These are phyloP conservation scores for Glyphotaelius pellucidus DNA, from an alignment of 2,888 invertebrate species.

Conservation along the genomic window DNA sequence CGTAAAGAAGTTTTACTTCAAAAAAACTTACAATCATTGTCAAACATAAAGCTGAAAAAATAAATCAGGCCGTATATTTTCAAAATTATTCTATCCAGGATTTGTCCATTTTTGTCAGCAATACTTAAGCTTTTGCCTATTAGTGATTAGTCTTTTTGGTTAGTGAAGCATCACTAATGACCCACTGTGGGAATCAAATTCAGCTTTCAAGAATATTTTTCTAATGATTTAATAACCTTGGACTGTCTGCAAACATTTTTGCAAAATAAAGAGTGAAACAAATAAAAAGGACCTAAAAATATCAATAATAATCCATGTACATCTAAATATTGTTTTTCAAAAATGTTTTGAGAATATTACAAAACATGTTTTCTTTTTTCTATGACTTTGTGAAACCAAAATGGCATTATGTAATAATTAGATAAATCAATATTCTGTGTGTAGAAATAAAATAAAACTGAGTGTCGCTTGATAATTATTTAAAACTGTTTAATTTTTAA, in stretches of 20 bases:
- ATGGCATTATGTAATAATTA: constrained; percentile 2
- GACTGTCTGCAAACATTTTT: constrained; percentile 6
- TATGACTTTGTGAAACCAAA: constrained; percentile 28
- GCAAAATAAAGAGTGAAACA: not conserved
- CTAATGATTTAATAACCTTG: not conserved
- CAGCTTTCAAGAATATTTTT: not conserved
- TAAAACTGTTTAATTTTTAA: not conserved
- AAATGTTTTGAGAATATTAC: constrained; percentile 28
- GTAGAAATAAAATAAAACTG: constrained; percentile 26
- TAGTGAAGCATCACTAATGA: too few relatives aligned
- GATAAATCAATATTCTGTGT: constrained; percentile 21
- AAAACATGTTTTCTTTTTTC: constrained; percentile 30
- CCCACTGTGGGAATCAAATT: not conserved
- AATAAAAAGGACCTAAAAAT: constrained; percentile 9
- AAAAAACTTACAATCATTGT: too few relatives aligned
- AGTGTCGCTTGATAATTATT: constrained; percentile 12
- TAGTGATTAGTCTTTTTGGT: too few relatives aligned
- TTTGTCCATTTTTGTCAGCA: not conserved
- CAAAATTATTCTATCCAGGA: not conserved
- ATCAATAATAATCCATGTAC: constrained; percentile 22
- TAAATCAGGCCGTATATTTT: not conserved
- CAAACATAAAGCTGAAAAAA: not conserved
- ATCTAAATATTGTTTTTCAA: not conserved
- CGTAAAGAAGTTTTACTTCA: too few relatives aligned
- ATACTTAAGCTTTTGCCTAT: not conserved